phyloP scores from a whole-genome alignment of 2,888 invertebrate genomes.

The Tortrix viridana region DNA sequence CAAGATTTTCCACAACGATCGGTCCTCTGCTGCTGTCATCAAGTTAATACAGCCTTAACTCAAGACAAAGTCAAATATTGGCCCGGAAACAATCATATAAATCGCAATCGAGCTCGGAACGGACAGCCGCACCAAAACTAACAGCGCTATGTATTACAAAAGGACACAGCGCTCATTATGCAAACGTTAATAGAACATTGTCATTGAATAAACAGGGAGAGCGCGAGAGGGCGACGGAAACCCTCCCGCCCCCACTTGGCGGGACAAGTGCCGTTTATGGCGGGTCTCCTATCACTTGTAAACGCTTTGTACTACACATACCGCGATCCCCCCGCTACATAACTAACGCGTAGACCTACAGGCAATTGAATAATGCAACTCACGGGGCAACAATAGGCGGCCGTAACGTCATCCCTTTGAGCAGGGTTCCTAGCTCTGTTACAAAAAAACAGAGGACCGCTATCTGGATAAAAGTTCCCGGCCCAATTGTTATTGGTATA shows the following conservation, averaged over 20 bases:
- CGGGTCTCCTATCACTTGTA: constrained; percentile 54
- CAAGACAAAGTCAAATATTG: too few relatives aligned
- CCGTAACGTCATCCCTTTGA: constrained; percentile 45
- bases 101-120: constrained; percentile 6
- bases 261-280: constrained; percentile 38
- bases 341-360: constrained; percentile 46
- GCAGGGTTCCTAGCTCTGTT: constrained; percentile 45
- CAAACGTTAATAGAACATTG: constrained; percentile 38
- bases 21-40: too few relatives aligned
- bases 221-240: constrained; percentile 29
- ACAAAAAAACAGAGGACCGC: constrained; percentile 44
- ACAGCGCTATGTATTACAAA: constrained; percentile 28
- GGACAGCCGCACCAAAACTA: constrained; percentile 31
- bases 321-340: constrained; percentile 46
- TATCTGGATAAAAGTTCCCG: constrained; percentile 25
- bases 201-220: constrained; percentile 37
- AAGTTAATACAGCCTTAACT: too few relatives aligned
- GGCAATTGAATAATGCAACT: constrained; percentile 60
- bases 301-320: constrained; percentile 57
- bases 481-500: constrained; percentile 35
- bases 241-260: constrained; percentile 39
- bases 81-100: too few relatives aligned
- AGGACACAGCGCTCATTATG: constrained; percentile 33
- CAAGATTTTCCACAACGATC: too few relatives aligned
- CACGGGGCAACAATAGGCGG: constrained; percentile 47